Evolutionary conservation across 2,888 invertebrate species (phyloP).

Genomic region (Erebia palarica): DNA sequence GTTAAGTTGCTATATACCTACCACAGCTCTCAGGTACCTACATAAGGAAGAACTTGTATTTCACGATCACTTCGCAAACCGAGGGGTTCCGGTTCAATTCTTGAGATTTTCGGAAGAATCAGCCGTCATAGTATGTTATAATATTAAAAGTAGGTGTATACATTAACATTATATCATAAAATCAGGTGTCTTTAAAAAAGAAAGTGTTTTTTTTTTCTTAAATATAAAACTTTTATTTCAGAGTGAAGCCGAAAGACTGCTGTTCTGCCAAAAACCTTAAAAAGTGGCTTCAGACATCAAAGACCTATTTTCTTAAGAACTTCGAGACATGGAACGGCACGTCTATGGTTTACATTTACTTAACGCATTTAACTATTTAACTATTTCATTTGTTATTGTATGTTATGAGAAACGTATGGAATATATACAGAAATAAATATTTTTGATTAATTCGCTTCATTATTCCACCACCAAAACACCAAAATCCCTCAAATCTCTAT

Average conservation of each 20-base stretch:
- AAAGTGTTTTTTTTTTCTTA: background rate
- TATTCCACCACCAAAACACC: too few relatives aligned
- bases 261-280: conserved; percentile 72
- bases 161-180: background rate
- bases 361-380: background rate
- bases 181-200: background rate
- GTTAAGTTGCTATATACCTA: too few relatives aligned
- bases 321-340: conserved; percentile 24
- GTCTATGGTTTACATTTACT: background rate
- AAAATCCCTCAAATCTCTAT: too few relatives aligned
- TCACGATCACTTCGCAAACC: too few relatives aligned
- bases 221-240: conserved; percentile 51
- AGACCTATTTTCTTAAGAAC: conserved; percentile 15
- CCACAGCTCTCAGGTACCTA: too few relatives aligned
- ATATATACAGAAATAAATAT: conserved; percentile 6
- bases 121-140: too few relatives aligned
- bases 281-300: conserved; percentile 23
- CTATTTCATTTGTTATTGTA: background rate
- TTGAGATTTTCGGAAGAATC: too few relatives aligned
- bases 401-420: background rate
- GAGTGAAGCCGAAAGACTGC: conserved; percentile 74
- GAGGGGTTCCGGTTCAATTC: too few relatives aligned
- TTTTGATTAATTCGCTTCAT: background rate
- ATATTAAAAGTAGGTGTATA: too few relatives aligned
- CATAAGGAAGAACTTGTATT: too few relatives aligned